Conservation (phyloP, 2,797 vertebrate genomes). For the Pseudochaenichthys georgianus region DNA sequence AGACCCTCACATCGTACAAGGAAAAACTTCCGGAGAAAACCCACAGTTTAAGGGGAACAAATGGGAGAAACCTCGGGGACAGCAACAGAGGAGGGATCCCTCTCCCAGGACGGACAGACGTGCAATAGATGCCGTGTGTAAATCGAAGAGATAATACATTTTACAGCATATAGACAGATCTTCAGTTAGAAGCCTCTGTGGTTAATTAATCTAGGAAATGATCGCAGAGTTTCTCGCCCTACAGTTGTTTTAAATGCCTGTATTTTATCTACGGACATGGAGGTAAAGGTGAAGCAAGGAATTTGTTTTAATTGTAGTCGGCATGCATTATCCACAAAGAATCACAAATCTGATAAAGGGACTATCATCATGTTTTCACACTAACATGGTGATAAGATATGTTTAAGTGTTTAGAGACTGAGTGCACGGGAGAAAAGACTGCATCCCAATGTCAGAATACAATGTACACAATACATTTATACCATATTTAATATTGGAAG, state of each 20-base stretch:
- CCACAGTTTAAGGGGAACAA: too few species aligned
- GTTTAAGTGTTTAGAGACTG: not conserved
- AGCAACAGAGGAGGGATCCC: too few species aligned
- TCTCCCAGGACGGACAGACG: too few species aligned
- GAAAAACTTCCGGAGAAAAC: too few species aligned
- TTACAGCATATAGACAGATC: not conserved
- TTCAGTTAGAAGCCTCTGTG: conserved; percentile 32
- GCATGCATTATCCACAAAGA: not conserved
- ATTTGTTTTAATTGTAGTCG: not conserved
- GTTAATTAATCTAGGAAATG: conserved; percentile 42
- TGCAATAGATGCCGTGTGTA: too few species aligned
- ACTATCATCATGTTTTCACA: conserved; percentile 5
- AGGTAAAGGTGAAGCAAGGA: not conserved
- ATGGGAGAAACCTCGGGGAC: too few species aligned
- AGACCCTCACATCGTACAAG: too few species aligned
- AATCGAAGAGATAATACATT: too few species aligned
- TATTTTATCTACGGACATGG: not conserved
- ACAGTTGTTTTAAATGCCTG: conserved; percentile 22
- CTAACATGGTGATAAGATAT: not conserved
- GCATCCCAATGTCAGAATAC: not conserved
- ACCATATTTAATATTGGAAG: not conserved
- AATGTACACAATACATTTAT: not conserved
- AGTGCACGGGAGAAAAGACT: not conserved
- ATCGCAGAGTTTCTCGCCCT: not conserved
- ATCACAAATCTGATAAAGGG: conserved; percentile 1